Conservation (phyloP, 2,797 vertebrate genomes). For the Arremon aurantiirostris region DNA sequence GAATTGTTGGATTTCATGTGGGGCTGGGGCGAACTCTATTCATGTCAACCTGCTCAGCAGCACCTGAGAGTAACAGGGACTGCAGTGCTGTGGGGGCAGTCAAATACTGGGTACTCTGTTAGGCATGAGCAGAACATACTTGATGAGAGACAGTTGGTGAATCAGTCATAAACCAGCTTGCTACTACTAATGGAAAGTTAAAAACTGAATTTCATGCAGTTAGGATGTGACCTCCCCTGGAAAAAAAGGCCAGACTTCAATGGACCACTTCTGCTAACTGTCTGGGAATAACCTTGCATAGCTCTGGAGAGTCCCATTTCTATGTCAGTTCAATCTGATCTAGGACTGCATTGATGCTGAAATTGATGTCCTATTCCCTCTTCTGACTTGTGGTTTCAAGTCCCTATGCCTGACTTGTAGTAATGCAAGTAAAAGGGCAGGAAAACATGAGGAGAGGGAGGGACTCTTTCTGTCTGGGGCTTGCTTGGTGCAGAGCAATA, state of each 20-base stretch:
- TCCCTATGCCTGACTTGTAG: neutral
- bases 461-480: fast-evolving
- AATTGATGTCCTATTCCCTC: neutral
- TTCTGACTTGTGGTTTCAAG: neutral
- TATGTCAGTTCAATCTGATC: neutral
- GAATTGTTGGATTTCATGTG: neutral
- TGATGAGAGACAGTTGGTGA: neutral
- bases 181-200: neutral
- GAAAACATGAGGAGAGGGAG: neutral
- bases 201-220: neutral
- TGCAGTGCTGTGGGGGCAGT: neutral
- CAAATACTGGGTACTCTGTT: neutral
- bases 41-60: neutral
- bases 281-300: neutral
- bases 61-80: neutral
- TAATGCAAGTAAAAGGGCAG: neutral
- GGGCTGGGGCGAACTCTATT: neutral
- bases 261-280: neutral
- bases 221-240: neutral
- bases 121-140: neutral
- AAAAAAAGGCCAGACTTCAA: neutral
- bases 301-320: neutral
- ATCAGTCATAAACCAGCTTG: neutral
- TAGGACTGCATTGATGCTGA: neutral
- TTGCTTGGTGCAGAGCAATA: neutral